phyloP scores from a whole-genome alignment of 2,888 invertebrate genomes.

The Archips crataeganus region DNA sequence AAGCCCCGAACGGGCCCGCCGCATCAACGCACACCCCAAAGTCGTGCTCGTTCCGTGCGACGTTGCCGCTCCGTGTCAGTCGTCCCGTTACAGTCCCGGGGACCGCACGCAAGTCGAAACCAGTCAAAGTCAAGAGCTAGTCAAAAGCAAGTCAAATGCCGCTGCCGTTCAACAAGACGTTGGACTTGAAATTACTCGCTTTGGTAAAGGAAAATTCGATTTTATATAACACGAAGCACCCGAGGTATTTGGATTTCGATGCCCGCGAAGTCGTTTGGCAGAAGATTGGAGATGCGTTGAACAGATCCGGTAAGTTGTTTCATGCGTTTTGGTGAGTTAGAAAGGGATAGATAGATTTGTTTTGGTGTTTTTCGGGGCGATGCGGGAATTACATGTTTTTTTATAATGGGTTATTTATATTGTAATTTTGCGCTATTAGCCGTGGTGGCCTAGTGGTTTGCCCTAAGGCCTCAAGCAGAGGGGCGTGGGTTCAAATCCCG shows the following conservation, averaged over 20 bases:
- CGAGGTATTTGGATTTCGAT: slow-evolving; percentile 69
- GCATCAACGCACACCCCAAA: slow-evolving; percentile 18
- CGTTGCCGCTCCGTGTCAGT: slow-evolving; percentile 48
- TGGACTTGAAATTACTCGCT: slow-evolving; percentile 67
- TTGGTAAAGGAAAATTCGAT: slow-evolving; percentile 68
- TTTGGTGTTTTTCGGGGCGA: not conserved
- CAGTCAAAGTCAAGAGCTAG: not conserved
- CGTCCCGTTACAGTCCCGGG: slow-evolving; percentile 39
- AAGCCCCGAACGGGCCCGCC: not conserved
- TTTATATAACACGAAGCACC: slow-evolving; percentile 67
- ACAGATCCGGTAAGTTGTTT: slow-evolving; percentile 67
- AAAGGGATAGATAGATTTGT: slow-evolving; percentile 1
- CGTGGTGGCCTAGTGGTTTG: too few relatives aligned
- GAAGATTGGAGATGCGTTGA: slow-evolving; percentile 71
- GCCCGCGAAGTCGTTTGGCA: slow-evolving; percentile 75
- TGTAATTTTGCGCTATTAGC: too few relatives aligned
- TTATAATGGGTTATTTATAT: too few relatives aligned
- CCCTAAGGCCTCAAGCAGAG: too few relatives aligned
- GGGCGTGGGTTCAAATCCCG: too few relatives aligned
- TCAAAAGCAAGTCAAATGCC: slow-evolving; percentile 56
- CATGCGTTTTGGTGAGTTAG: not conserved
- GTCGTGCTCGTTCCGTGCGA: slow-evolving; percentile 41
- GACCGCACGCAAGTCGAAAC: slow-evolving; percentile 19
- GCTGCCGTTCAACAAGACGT: slow-evolving; percentile 65
- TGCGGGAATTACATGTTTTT: not conserved